Evolutionary conservation across 2,797 vertebrate genomes (phyloP).

Genomic region (Amblyraja radiata): DNA sequence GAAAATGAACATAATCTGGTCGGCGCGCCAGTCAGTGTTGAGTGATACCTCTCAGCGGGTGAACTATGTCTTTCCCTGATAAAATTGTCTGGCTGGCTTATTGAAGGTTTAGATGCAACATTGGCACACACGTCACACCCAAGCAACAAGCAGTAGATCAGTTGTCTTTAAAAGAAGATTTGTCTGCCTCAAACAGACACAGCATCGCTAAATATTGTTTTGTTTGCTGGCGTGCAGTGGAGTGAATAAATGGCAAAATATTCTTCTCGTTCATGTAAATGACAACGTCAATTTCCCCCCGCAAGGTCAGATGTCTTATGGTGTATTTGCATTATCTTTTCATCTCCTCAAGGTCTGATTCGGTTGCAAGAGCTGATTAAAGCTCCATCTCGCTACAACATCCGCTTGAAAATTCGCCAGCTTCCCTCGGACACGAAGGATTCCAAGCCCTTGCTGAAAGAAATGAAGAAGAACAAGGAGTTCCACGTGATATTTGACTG

Average conservation of each 20-base stretch:
- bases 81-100: neutral
- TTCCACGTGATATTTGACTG: slow-evolving; percentile 97
- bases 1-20: neutral
- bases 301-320: slow-evolving; percentile 28
- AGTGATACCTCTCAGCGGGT: neutral
- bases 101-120: neutral
- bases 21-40: neutral
- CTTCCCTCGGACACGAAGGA: slow-evolving; percentile 86
- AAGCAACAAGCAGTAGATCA: neutral
- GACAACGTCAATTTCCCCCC: neutral
- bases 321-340: slow-evolving; percentile 44
- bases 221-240: neutral
- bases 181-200: neutral
- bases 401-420: slow-evolving; percentile 92
- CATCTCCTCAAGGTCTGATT: slow-evolving; percentile 75
- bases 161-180: slow-evolving; percentile 19
- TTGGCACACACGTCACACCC: slow-evolving; percentile 4
- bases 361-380: slow-evolving; percentile 96
- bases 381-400: slow-evolving; percentile 92
- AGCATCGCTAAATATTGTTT: slow-evolving; percentile 8
- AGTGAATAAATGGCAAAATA: slow-evolving; percentile 26
- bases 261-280: neutral
- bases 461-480: slow-evolving; percentile 96
- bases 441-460: slow-evolving; percentile 90
- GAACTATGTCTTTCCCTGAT: neutral